Base-by-base conservation (phyloP, 2,888 invertebrate species). In the Parascotia fuliginaria region DNA sequence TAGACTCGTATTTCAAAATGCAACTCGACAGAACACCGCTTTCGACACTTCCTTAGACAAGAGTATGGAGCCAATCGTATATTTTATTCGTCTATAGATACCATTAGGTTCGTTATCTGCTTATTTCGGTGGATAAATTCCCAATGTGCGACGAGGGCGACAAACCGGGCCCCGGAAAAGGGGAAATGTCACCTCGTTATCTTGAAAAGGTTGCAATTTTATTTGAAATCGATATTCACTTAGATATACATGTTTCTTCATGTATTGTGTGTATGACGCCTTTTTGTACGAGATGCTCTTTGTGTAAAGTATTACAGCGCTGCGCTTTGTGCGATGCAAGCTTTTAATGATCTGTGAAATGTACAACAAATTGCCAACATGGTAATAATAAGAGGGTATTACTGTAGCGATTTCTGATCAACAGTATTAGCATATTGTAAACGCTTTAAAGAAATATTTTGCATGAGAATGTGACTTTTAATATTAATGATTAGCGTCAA, bases 191-290 rank as follows among this genome's bases (percentile, higher is more conserved):
- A 87, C 88, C 90, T 92, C 90, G 91, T 92, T 92, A 92, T 91
- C 86, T 85, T 41, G 84, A 86, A 89, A 92, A 92, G 89, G 92
- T 89, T 92, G 91, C 90, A 91, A 90, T 91, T 90, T 90, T 91
- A 92, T 92, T 89, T 89, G 92, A 91, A 92, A 92, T 92, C 92
- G 92, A 92, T 92, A 92, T 89, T 86, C 87, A 81, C 76, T 83
- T 82, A 80, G 82, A 85, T 81, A 87, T 76, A 84, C 70, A 77
- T 73, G 79, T 79, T 79, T 79, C 77, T 75, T 65, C 51, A 61
- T 53, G 55, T 70, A 73, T 70, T 73, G 75, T 77, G 73, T 62
- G 55, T 66, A 65, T 60, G 64, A 72, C 67, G 72, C 65, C 62
- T 57, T 66, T 70, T 65, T 57, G 57, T 65, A 60, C 43, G 60